phyloP scores from a whole-genome alignment of 2,113 vertebrate species.

The Plectropomus leopardus region DNA sequence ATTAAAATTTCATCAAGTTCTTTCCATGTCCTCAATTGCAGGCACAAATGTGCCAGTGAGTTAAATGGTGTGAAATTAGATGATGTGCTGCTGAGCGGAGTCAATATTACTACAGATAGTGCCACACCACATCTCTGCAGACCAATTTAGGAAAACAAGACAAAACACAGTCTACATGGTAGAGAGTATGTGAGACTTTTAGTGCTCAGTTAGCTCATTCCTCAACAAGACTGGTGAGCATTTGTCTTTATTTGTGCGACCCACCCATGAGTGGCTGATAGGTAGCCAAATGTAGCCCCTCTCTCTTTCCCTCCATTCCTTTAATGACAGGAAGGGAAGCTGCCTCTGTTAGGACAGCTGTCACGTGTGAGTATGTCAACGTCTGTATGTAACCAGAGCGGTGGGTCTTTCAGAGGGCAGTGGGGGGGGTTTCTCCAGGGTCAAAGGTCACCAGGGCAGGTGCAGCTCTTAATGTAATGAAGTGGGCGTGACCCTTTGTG shows the following conservation, averaged over 20 bases:
- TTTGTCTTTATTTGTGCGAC: conserved; percentile 36
- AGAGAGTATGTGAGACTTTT: not conserved
- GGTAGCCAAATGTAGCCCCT: not conserved
- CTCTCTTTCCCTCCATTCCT: conserved; percentile 34
- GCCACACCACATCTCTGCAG: not conserved
- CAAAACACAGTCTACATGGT: not conserved
- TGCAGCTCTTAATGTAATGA: conserved; percentile 56
- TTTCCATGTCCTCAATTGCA: conserved; percentile 31
- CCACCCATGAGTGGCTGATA: conserved; percentile 3
- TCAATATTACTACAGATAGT: not conserved
- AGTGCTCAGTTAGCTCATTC: conserved; percentile 8
- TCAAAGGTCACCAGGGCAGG: conserved; percentile 70
- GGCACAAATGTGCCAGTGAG: conserved; percentile 34
- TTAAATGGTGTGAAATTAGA: conserved; percentile 50
- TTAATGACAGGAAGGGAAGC: conserved; percentile 45
- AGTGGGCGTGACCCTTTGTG: conserved; percentile 31
- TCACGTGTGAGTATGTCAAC: conserved; percentile 15
- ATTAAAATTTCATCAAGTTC: conserved; percentile 51
- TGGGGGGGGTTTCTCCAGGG: conserved; percentile 26
- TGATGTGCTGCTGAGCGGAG: conserved; percentile 5
- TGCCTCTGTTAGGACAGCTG: conserved; percentile 45
- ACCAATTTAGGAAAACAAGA: too few species aligned
- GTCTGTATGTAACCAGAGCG: conserved; percentile 59
- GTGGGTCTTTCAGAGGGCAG: conserved; percentile 25
- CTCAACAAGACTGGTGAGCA: not conserved